Conservation (phyloP, 2,888 invertebrate species). For the Mythimna vitellina region DNA sequence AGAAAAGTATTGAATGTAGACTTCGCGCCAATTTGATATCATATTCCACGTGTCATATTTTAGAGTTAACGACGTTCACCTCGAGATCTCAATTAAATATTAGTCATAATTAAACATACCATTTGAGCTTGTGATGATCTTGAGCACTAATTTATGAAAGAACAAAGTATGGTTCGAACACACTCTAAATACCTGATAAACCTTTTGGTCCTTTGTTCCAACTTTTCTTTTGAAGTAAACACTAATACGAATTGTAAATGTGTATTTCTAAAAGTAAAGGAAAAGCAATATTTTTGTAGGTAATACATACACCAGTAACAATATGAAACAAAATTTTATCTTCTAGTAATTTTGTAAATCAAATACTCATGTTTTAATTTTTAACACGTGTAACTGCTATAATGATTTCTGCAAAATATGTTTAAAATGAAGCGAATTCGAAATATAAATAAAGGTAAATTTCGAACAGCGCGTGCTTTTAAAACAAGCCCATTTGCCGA, state of each 20-base stretch:
- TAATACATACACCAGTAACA: not conserved
- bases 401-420: not conserved
- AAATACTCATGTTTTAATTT: too few species aligned
- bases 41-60: conserved; percentile 33
- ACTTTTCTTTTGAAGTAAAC: not conserved
- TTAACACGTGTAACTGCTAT: too few species aligned
- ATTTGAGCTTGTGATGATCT: conserved; percentile 46
- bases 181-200: conserved; percentile 12
- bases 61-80: conserved; percentile 36
- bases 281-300: too few species aligned
- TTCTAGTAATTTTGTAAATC: not conserved
- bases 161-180: not conserved
- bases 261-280: not conserved
- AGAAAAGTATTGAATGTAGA: not conserved
- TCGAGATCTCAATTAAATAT: conserved; percentile 53
- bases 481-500: not conserved
- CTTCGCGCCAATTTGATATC: conserved; percentile 3
- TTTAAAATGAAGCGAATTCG: too few species aligned
- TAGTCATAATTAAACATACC: conserved; percentile 58
- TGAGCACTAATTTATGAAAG: conserved; percentile 38
- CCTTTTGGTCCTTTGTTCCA: not conserved
- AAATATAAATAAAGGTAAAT: too few species aligned
- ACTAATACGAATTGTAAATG: too few species aligned
- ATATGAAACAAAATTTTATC: not conserved
- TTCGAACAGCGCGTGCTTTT: too few species aligned